Conservation (phyloP, 2,888 invertebrate species). For the Alitta virens region DNA sequence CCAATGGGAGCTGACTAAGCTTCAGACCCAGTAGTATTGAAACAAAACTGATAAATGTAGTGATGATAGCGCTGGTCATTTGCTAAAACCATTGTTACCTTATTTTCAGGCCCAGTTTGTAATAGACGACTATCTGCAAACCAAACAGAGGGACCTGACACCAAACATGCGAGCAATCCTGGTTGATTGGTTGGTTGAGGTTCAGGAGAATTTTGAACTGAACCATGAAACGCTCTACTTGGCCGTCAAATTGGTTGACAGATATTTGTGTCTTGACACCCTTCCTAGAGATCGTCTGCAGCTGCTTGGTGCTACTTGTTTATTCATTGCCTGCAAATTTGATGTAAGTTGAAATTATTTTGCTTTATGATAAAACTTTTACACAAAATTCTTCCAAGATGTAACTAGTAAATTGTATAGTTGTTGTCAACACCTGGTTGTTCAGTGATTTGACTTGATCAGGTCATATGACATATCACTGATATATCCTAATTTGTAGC, state of each 20-base stretch:
- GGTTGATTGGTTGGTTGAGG: slow-evolving; percentile 99
- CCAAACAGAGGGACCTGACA: slow-evolving; percentile 72
- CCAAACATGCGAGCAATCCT: slow-evolving; percentile 87
- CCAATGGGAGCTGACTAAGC: too few species aligned
- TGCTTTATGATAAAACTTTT: too few species aligned
- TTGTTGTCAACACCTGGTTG: too few species aligned
- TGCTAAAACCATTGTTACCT: not conserved
- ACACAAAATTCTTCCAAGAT: too few species aligned
- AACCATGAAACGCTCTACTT: slow-evolving; percentile 98
- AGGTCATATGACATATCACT: too few species aligned
- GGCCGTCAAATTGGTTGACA: slow-evolving; percentile 92
- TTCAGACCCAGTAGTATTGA: too few species aligned
- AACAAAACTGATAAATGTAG: too few species aligned
- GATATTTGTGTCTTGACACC: slow-evolving; percentile 70
- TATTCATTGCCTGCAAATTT: slow-evolving; percentile 93
- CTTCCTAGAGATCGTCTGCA: slow-evolving; percentile 80
- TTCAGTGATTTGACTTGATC: too few species aligned
- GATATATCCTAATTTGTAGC: too few species aligned
- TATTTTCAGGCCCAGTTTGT: slow-evolving; percentile 66
- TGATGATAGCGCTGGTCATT: not conserved
- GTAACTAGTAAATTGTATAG: too few species aligned
- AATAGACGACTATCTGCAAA: slow-evolving; percentile 77
- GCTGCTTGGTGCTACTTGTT: slow-evolving; percentile 84
- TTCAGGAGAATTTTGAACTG: slow-evolving; percentile 85
- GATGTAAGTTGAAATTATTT: too few species aligned